Base-by-base conservation (phyloP, 2,888 invertebrate genomes). In the Peribatodes rhomboidaria region DNA sequence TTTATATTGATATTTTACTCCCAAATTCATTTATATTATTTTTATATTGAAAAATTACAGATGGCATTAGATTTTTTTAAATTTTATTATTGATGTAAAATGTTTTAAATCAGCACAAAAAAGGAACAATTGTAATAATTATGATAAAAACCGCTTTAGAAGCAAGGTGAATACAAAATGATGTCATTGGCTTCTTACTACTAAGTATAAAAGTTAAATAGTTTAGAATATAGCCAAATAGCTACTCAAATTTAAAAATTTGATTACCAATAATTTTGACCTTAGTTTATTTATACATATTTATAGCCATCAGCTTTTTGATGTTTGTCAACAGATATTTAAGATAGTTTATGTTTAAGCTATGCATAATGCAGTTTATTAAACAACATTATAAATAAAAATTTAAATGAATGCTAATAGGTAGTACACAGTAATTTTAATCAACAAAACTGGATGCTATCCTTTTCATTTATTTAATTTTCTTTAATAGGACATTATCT, bases 331-430 rank as follows among this genome's bases (percentile, higher is more conserved):
- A 9, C n/a, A n/a, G 37, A 37, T 37, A 6, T 1, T 37, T n/a
- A n/a, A 37, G 35, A n/a, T 41, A 67, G 69, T 76, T 71, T 74
- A 77, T 72, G 74, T 70, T 70, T 69, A 65, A 76, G 72, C 73
- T 58, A 71, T 72, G 65, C 61, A 60, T 65, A 68, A 73, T 67
- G 64, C 67, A 72, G 72, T 59, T 49, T 10, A 16, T 41, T n/a
- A n/a, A n/a, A n/a, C n/a, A n/a, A n/a, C n/a, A n/a, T n/a, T n/a
- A n/a, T n/a, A n/a, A n/a, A n/a, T n/a, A n/a, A n/a, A n/a, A n/a
- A n/a, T n/a, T n/a, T n/a, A n/a, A n/a, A n/a, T n/a, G n/a, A n/a
- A n/a, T n/a, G n/a, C n/a, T n/a, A n/a, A n/a, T n/a, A n/a, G n/a
- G n/a, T n/a, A n/a, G n/a, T n/a, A n/a, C n/a, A n/a, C n/a, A n/a